Evolutionary conservation across 2,113 vertebrate species (phyloP).

Genomic region (Muscicapa adusta): DNA sequence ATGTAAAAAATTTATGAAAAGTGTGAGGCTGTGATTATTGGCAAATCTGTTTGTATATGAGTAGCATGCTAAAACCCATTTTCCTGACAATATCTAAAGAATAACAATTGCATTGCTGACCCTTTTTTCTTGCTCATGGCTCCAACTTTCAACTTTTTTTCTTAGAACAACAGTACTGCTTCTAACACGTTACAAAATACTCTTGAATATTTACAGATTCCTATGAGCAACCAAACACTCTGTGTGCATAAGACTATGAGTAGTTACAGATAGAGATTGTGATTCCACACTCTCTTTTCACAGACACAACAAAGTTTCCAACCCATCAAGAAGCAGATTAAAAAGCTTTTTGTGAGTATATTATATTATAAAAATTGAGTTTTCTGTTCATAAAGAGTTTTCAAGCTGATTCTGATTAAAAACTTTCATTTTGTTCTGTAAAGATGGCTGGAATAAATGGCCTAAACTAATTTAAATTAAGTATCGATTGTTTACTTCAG

Average conservation of each 20-base stretch:
- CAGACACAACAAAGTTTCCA: not conserved
- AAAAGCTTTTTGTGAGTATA: not conserved
- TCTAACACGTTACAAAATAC: not conserved
- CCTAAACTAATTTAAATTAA: not conserved
- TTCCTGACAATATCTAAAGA: not conserved
- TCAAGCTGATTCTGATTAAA: not conserved
- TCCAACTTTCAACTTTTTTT: not conserved
- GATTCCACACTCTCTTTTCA: not conserved
- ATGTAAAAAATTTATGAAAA: not conserved
- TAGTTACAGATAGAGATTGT: not conserved
- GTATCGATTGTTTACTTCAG: not conserved
- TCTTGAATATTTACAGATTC: not conserved
- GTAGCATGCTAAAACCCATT: not conserved
- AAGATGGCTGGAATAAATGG: not conserved
- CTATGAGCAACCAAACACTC: not conserved
- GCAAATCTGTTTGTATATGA: not conserved
- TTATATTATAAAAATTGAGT: not conserved
- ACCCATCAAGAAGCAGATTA: not conserved
- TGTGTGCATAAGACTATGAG: not conserved
- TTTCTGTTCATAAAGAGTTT: not conserved
- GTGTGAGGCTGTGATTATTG: not conserved
- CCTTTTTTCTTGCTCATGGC: not conserved
- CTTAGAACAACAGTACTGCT: not conserved
- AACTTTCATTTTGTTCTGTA: not conserved
- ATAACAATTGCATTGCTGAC: not conserved